These are phyloP conservation scores for Lasioglossum calceatum DNA, from an alignment of 2,888 invertebrate species.

Conservation along the genomic window DNA sequence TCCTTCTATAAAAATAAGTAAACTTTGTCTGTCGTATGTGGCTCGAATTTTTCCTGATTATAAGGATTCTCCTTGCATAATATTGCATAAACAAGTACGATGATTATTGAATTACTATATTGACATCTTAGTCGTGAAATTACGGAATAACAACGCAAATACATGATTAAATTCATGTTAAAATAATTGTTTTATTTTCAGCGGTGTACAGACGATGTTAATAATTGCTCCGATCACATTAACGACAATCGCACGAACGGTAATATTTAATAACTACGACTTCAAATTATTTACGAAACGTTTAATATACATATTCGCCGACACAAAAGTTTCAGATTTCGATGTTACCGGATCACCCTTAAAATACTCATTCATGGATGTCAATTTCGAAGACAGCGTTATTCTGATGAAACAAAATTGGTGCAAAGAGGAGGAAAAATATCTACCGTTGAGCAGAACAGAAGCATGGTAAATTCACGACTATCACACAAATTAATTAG, in stretches of 20 bases:
- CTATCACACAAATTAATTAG: background rate
- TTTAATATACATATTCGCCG: background rate
- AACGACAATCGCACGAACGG: conserved; percentile 15
- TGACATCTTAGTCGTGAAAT: background rate
- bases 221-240: background rate
- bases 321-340: conserved; percentile 45
- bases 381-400: conserved; percentile 67
- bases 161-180: background rate
- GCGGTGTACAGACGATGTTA: background rate
- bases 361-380: conserved; percentile 70
- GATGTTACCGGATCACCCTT: conserved; percentile 77
- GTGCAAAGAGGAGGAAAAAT: conserved; percentile 70
- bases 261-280: conserved; percentile 18
- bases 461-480: conserved; percentile 67
- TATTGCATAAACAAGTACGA: conserved; percentile 62
- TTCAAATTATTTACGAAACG: background rate
- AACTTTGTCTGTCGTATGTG: conserved; percentile 65
- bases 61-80: conserved; percentile 40
- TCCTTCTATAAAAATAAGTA: conserved; percentile 47
- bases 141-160: background rate
- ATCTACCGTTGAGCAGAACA: conserved; percentile 66
- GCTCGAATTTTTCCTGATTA: conserved; percentile 69
- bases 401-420: conserved; percentile 64
- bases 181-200: conserved; percentile 28
- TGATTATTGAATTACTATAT: background rate